Percentiles rank a stretch among this genome's conserved stretches.
These are phyloP conservation scores for Montipora capitata DNA, from an alignment of 92 coral and sea anemone genomes.

Conservation along the genomic window DNA sequence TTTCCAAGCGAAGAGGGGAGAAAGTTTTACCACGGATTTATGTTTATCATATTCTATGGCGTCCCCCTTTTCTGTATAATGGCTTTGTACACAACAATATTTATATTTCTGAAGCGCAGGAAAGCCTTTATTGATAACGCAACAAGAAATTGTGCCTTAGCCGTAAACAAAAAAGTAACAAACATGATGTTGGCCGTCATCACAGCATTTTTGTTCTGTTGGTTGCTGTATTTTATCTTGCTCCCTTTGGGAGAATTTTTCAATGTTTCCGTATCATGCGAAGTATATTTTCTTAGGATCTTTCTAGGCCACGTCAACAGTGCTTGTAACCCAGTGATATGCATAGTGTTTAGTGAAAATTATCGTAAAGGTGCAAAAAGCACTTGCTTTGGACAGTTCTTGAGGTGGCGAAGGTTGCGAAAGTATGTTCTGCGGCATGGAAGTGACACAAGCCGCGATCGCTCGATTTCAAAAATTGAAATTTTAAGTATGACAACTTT, in stretches of 20 bases:
- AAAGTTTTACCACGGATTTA: conserved; percentile 11
- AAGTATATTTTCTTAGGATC: conserved; percentile 19
- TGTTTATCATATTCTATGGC: conserved; percentile 19
- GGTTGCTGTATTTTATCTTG: conserved; percentile 33
- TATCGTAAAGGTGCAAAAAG: conserved; percentile 17
- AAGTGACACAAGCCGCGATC: neutral
- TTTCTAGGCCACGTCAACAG: conserved; percentile 24
- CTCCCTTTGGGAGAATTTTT: conserved; percentile 16
- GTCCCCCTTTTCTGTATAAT: conserved; percentile 5
- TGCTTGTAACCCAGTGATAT: conserved; percentile 45
- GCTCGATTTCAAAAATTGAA: conserved; percentile 17
- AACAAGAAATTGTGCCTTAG: conserved; percentile 14
- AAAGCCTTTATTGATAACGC: conserved; percentile 28
- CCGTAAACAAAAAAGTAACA: conserved; percentile 22
- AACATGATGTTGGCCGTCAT: conserved; percentile 24
- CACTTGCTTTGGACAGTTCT: neutral
- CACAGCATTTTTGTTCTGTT: conserved; percentile 30
- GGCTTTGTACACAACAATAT: conserved; percentile 8
- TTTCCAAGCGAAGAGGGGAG: conserved; percentile 20
- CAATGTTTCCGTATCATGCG: conserved; percentile 6
- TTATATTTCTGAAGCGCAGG: conserved; percentile 7
- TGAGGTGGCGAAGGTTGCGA: neutral
- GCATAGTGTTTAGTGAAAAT: conserved; percentile 26
- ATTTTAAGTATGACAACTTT: conserved; percentile 10
- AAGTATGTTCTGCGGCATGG: neutral